Percentiles rank a stretch among this genome's conserved stretches.
These are phyloP conservation scores for Adelosebastes latens DNA, from an alignment of 2,797 vertebrate genomes.

Conservation along the genomic window DNA sequence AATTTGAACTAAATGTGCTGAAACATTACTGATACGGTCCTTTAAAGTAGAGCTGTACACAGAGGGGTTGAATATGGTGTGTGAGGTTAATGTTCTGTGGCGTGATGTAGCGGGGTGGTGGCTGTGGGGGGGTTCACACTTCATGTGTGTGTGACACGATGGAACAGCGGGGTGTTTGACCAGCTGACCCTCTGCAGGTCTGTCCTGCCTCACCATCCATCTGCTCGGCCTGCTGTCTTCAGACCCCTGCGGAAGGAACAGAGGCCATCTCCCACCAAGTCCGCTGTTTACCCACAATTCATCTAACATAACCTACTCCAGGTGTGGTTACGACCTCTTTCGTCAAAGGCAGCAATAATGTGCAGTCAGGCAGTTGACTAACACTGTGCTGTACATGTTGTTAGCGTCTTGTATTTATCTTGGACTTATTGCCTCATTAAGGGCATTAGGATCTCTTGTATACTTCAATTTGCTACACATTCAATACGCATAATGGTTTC, in stretches of 20 bases:
- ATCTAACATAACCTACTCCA: background rate
- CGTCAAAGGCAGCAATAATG: background rate
- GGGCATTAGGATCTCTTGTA: background rate
- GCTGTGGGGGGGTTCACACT: conserved; percentile 67
- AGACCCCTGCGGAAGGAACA: conserved; percentile 24
- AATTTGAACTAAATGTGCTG: background rate
- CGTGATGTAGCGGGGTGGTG: conserved; percentile 36
- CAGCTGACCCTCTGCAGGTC: conserved; percentile 71
- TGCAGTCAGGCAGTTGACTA: background rate
- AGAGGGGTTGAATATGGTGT: conserved; percentile 4
- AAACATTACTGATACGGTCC: conserved; percentile 1
- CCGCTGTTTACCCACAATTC: conserved; percentile 14
- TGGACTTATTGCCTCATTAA: background rate
- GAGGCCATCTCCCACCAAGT: background rate
- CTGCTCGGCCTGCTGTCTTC: conserved; percentile 70
- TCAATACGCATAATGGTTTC: background rate
- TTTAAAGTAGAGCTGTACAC: background rate
- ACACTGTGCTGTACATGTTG: background rate
- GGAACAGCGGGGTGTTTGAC: conserved; percentile 59
- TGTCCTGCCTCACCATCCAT: conserved; percentile 62
- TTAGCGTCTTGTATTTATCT: background rate
- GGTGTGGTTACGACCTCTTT: conserved; percentile 1
- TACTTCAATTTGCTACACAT: background rate
- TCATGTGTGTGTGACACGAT: conserved; percentile 64
- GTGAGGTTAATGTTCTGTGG: conserved; percentile 45